Evolutionary conservation across 2,797 vertebrate species (phyloP).

Genomic region (Hyperoplus immaculatus): DNA sequence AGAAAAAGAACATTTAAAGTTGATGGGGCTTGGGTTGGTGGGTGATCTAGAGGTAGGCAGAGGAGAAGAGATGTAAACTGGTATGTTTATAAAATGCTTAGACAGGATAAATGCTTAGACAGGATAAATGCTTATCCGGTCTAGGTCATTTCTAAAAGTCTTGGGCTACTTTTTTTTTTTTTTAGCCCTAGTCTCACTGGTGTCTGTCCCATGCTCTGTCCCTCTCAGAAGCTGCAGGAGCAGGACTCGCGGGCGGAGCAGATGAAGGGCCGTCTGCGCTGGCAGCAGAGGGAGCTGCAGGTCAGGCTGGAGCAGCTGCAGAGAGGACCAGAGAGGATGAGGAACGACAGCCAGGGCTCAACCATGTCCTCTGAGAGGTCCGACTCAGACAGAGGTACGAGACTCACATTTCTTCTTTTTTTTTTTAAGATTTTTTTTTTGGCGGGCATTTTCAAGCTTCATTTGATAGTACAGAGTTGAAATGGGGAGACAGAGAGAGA

Average conservation of each 20-base stretch:
- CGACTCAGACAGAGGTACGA: slow-evolving; percentile 91
- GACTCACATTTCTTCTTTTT: no score
- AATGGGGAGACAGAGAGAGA: no score
- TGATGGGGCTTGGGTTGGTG: no score
- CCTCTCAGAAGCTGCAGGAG: slow-evolving; percentile 91
- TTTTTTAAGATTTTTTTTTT: no score
- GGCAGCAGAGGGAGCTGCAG: slow-evolving; percentile 89
- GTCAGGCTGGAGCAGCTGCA: slow-evolving; percentile 89
- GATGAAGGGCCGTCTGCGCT: slow-evolving; percentile 89
- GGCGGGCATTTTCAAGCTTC: no score
- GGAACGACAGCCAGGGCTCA: slow-evolving; percentile 92
- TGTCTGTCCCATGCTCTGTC: background rate
- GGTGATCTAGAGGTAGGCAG: no score
- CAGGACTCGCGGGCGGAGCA: slow-evolving; percentile 89
- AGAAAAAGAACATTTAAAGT: no score
- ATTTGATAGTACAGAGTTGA: no score
- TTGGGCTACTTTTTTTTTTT: background rate
- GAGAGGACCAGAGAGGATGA: slow-evolving; percentile 83
- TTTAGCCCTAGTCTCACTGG: background rate
- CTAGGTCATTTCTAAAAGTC: background rate
- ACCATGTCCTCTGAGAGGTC: slow-evolving; percentile 93
- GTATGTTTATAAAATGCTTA: no score
- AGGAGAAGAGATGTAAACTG: no score
- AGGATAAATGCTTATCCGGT: background rate
- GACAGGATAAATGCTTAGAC: background rate